Evolutionary conservation across 2,888 invertebrate genomes (phyloP).

Genomic region (Ophion ventricosus): DNA sequence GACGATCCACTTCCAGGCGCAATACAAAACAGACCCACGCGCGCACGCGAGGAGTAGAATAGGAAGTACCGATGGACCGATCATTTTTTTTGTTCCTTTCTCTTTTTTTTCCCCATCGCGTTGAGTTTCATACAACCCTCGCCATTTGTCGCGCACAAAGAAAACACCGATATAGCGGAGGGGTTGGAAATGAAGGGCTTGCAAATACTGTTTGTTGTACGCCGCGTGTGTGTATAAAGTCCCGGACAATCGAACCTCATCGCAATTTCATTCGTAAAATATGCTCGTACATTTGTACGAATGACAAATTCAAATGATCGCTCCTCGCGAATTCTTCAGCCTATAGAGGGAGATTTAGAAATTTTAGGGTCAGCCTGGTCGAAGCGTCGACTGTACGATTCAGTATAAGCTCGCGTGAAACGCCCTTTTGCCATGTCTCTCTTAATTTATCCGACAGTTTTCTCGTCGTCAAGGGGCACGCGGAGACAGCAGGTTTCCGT

Average conservation of each 20-base stretch:
- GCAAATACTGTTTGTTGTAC: conserved; percentile 26
- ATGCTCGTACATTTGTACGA: background rate
- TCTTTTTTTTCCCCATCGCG: conserved; percentile 3
- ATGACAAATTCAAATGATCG: conserved; percentile 14
- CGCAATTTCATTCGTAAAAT: conserved; percentile 25
- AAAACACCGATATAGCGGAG: conserved; percentile 27
- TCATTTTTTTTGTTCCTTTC: conserved; percentile 39
- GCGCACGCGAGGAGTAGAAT: conserved; percentile 29
- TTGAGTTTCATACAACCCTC: conserved; percentile 45
- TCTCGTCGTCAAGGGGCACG: conserved; percentile 63
- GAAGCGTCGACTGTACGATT: background rate
- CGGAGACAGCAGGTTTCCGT: conserved; percentile 65
- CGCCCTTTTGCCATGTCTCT: conserved; percentile 1
- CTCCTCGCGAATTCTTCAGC: background rate
- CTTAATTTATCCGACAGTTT: conserved; percentile 70
- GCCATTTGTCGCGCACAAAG: conserved; percentile 48
- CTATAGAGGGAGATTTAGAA: background rate
- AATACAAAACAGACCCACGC: conserved; percentile 40
- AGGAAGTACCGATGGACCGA: conserved; percentile 52
- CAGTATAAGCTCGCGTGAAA: background rate
- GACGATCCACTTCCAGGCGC: conserved; percentile 58
- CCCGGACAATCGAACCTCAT: conserved; percentile 16
- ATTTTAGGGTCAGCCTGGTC: background rate
- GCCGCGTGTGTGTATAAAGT: background rate
- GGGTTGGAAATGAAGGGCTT: conserved; percentile 17